These are phyloP conservation scores for Dicrurus megarhynchus DNA, from an alignment of 2,113 vertebrate genomes.

Conservation along the genomic window DNA sequence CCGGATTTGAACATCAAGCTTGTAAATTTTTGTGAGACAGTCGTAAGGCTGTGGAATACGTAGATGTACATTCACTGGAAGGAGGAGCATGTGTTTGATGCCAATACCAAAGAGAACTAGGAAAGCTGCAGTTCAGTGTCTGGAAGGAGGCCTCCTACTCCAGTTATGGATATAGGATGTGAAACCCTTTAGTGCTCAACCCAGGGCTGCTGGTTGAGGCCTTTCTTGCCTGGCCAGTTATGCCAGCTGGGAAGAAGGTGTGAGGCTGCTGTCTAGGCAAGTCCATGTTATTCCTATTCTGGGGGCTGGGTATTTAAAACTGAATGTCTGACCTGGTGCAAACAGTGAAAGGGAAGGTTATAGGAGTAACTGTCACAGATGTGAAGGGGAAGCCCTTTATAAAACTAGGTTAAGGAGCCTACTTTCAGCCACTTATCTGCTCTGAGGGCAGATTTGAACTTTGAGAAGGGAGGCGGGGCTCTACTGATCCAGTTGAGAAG, in stretches of 20 bases:
- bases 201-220: background rate
- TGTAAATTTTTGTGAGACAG: too few species aligned
- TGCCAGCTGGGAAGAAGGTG: background rate
- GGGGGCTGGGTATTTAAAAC: background rate
- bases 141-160: background rate
- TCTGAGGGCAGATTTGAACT: background rate
- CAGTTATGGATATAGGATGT: background rate
- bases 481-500: background rate
- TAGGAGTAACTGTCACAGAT: background rate
- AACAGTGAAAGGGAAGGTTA: background rate
- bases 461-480: background rate
- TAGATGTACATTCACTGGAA: fast-evolving
- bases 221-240: background rate
- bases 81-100: background rate
- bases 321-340: background rate
- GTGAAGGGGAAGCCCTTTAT: background rate
- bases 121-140: background rate
- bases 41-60: background rate
- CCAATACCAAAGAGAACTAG: background rate
- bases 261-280: background rate
- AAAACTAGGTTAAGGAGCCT: background rate
- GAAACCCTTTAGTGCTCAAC: background rate
- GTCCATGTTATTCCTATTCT: fast-evolving
- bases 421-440: background rate
- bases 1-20: background rate